Evolutionary conservation across 2,888 invertebrate species (phyloP), one percentile per base, ranked within the genome.

Genomic region (Podabrus alpinus): DNA sequence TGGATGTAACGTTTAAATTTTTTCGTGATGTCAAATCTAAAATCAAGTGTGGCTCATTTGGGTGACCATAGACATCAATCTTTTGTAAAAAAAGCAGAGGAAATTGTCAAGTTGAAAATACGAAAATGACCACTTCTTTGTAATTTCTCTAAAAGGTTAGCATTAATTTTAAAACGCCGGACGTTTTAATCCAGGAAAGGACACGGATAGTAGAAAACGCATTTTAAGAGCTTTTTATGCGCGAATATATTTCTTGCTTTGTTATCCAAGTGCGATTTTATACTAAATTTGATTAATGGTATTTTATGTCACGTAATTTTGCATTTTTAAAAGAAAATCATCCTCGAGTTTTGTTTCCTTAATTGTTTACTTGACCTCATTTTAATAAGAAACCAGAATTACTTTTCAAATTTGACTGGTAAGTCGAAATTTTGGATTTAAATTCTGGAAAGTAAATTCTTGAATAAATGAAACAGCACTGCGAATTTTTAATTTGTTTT

Each of bases 111-210:
- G 77, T 77, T 77, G 64, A 77, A 76, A 79, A 79, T 79, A 74
- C 77, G 78, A 80, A 79, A 79, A 79, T 78, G 79, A 79, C 79
- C 80, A 79, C 82, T 83, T 82, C 82, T 83, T 83, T 83, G 82
- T 83, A 82, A 83, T 83, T 82, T 79, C 79, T 81, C 80, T 82
- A 82, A 83, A 83, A 83, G 84, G 75, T 76, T 77, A 69, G 79
- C 83, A 82, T 82, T 82, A 81, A 82, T 83, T 83, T 83, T 83
- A 81, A 82, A 82, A 80, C 79, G 81, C 82, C 82, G 82, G 83
- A 83, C 82, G 82, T 83, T 83, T 83, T 83, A 83, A 83, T 83
- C 82, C 81, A 75, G 81, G 81, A 83, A 82, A 83, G 82, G 82
- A 82, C 82, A 77, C 75, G 71, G 79, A 80, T 81, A 80, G 80